Percentiles rank a stretch among this genome's conserved stretches.
These are phyloP conservation scores for Acarapis woodi DNA, from an alignment of 1,140 invertebrate genomes.

Conservation along the genomic window DNA sequence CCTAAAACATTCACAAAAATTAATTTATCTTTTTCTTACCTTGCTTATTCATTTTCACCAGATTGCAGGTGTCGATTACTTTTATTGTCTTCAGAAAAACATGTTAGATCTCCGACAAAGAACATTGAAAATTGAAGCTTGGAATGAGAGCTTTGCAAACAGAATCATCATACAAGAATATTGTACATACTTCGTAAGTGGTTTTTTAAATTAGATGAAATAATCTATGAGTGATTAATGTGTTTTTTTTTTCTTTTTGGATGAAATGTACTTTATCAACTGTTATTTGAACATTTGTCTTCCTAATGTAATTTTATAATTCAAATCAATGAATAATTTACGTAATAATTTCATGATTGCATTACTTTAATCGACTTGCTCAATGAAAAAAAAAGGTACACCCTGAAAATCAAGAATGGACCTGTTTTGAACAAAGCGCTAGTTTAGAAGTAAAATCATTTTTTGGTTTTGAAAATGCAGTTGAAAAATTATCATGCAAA, in stretches of 20 bases:
- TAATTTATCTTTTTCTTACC: too few species aligned
- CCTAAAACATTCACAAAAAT: too few species aligned
- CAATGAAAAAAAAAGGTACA: conserved; percentile 55
- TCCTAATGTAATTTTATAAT: too few species aligned
- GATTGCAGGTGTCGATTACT: conserved; percentile 75
- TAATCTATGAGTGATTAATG: too few species aligned
- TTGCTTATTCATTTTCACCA: conserved; percentile 23
- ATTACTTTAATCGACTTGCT: too few species aligned
- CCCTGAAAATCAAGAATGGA: conserved; percentile 79
- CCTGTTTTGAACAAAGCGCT: conserved; percentile 82
- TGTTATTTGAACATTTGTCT: too few species aligned
- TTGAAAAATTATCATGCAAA: conserved; percentile 89
- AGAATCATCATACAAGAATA: conserved; percentile 64
- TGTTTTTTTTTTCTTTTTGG: too few species aligned
- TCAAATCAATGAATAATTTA: too few species aligned
- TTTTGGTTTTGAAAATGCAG: conserved; percentile 77
- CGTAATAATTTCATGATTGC: too few species aligned
- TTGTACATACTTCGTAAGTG: conserved; percentile 66
- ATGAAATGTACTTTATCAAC: too few species aligned
- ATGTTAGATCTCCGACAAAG: conserved; percentile 43
- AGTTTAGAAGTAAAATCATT: conserved; percentile 83
- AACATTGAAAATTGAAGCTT: conserved; percentile 63
- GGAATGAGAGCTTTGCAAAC: conserved; percentile 65
- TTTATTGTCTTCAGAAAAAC: conserved; percentile 80
- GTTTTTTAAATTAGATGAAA: too few species aligned